A percentile compares a stretch with the other conserved stretches of the same genome.
phyloP scores from a whole-genome alignment of 2,888 invertebrate genomes.

The Rotaria socialis region DNA sequence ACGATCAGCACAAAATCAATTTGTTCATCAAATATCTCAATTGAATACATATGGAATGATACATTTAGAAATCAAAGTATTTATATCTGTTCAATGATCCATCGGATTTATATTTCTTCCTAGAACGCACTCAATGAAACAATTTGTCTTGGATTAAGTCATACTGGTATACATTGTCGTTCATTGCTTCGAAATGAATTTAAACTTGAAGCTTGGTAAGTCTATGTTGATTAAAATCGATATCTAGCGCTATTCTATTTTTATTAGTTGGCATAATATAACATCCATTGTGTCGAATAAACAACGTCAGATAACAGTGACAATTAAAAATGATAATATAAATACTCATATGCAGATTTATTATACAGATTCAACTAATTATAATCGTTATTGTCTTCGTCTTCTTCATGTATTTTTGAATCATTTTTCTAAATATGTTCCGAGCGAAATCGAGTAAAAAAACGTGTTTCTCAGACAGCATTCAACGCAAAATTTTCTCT shows the following conservation, averaged over 20 bases:
- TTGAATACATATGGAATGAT: background rate
- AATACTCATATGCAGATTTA: background rate
- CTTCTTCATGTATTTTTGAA: background rate
- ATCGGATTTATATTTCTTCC: background rate
- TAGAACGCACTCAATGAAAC: conserved; percentile 8
- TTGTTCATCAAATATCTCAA: conserved; percentile 24
- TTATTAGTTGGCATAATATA: conserved; percentile 4
- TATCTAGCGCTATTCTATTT: background rate
- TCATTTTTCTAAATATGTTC: background rate
- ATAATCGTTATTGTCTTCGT: conserved; percentile 27
- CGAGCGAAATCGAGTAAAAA: background rate
- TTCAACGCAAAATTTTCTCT: too few species aligned
- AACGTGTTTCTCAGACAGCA: too few species aligned
- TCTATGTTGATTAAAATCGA: background rate
- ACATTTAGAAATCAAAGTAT: background rate
- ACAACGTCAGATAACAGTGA: conserved; percentile 7
- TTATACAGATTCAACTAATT: conserved; percentile 18
- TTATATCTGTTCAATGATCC: too few species aligned
- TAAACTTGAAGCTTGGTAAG: conserved; percentile 20
- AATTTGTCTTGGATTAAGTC: background rate
- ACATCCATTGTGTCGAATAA: background rate
- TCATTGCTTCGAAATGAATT: conserved; percentile 7
- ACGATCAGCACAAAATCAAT: background rate
- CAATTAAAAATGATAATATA: background rate
- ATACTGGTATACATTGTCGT: background rate